Evolutionary conservation across 2,797 vertebrate genomes (phyloP).

Genomic region (Enteromius thamalakanensis): DNA sequence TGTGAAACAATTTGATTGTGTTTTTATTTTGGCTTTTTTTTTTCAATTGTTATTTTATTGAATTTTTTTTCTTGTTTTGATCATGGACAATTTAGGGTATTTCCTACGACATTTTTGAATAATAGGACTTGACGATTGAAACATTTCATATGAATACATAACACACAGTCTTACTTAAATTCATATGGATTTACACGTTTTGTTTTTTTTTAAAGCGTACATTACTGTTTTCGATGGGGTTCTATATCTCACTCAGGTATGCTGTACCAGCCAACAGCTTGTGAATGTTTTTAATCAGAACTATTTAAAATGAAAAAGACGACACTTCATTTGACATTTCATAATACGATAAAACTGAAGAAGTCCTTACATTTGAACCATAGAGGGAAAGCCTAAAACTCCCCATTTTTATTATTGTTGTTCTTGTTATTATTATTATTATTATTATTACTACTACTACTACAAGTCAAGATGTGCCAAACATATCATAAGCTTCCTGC

Average conservation of each 20-base stretch:
- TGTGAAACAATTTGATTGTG: constrained; percentile 95
- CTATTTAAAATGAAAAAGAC: constrained; percentile 79
- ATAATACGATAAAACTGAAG: constrained; percentile 73
- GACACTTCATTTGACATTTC: constrained; percentile 81
- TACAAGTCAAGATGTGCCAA: constrained; percentile 89
- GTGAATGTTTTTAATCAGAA: constrained; percentile 99
- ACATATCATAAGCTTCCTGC: constrained; percentile 89
- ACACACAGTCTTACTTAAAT: constrained; percentile 90
- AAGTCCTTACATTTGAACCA: constrained; percentile 78
- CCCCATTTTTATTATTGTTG: constrained; percentile 60
- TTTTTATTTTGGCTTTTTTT: constrained; percentile 81
- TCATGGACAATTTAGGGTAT: constrained; percentile 78
- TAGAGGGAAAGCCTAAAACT: constrained; percentile 67
- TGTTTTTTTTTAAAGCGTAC: constrained; percentile 88
- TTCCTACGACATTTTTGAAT: constrained; percentile 86
- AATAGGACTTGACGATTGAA: constrained; percentile 93
- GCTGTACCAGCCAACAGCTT: constrained; percentile 99
- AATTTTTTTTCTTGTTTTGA: constrained; percentile 81
- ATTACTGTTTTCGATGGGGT: constrained; percentile 95
- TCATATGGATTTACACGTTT: constrained; percentile 75
- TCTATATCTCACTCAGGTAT: constrained; percentile 99
- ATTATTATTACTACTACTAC: constrained; percentile 64
- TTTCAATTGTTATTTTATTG: constrained; percentile 73
- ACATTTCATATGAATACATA: constrained; percentile 84
- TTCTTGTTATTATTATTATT: constrained; percentile 47